Evolutionary conservation across 2,797 vertebrate species (phyloP).

Genomic region (Margarornis squamiger): DNA sequence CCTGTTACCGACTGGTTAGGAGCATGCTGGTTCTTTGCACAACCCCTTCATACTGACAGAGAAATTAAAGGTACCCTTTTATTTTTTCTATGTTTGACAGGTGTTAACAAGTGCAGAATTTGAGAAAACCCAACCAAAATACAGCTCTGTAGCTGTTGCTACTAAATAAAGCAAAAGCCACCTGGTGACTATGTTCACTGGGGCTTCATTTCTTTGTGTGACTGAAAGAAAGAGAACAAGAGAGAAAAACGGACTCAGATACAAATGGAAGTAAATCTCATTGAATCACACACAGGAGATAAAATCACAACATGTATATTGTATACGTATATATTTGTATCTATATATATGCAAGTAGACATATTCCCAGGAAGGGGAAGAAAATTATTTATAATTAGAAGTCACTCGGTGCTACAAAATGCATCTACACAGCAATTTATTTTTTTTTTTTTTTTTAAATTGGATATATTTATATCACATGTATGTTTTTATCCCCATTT

Average conservation of each 20-base stretch:
- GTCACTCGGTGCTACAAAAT: not conserved
- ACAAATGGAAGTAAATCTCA: not conserved
- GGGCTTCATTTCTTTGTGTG: slow-evolving; percentile 13
- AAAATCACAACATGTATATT: not conserved
- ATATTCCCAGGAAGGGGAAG: not conserved
- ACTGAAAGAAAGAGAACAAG: not conserved
- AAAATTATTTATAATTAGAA: not conserved
- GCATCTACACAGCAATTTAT: not conserved
- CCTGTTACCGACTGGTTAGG: slow-evolving; percentile 47
- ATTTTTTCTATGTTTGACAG: slow-evolving; percentile 63
- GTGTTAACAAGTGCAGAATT: slow-evolving; percentile 61
- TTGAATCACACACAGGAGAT: not conserved
- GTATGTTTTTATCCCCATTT: not conserved
- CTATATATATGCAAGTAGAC: too few relatives aligned
- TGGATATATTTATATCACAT: not conserved
- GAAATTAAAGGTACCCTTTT: slow-evolving; percentile 62
- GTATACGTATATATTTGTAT: too few relatives aligned
- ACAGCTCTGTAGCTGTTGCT: slow-evolving; percentile 49
- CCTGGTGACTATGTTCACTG: slow-evolving; percentile 48
- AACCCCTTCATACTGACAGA: slow-evolving; percentile 42
- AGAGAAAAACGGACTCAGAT: not conserved
- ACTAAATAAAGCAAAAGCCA: slow-evolving; percentile 54
- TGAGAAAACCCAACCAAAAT: slow-evolving; percentile 57
- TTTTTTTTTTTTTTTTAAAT: not conserved
- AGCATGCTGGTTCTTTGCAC: slow-evolving; percentile 52